phyloP scores from a whole-genome alignment of 2,797 vertebrate genomes.

The Xiphophorus birchmanni region DNA sequence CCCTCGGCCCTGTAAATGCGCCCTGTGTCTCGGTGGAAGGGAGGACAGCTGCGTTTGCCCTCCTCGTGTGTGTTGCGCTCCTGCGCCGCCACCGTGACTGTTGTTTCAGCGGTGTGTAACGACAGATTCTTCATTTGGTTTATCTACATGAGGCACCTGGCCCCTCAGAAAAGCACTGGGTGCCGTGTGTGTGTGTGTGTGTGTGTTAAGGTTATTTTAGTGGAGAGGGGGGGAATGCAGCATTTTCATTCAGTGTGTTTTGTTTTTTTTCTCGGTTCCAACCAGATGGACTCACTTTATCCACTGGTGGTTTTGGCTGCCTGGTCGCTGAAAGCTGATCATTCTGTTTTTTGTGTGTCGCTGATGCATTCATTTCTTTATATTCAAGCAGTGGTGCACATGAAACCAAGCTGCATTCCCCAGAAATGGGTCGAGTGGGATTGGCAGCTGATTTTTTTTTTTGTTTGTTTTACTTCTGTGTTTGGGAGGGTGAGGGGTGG shows the following conservation, averaged over 20 bases:
- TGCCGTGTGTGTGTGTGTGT: conserved; percentile 29
- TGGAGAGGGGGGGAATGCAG: conserved; percentile 33
- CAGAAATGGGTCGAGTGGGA: conserved; percentile 16
- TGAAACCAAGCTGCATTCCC: conserved; percentile 28
- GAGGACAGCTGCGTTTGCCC: conserved; percentile 77
- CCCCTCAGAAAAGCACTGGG: conserved; percentile 32
- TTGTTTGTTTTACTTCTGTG: not conserved
- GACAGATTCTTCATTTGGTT: conserved; percentile 65
- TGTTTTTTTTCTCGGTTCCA: conserved; percentile 2
- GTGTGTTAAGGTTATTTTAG: conserved; percentile 57
- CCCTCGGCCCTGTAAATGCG: conserved; percentile 62
- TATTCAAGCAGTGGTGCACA: conserved; percentile 46
- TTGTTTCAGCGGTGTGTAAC: conserved; percentile 71
- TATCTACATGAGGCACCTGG: conserved; percentile 72
- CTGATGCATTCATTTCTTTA: conserved; percentile 65
- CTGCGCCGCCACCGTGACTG: conserved; percentile 59
- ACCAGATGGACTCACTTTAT: conserved; percentile 75
- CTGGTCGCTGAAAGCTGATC: conserved; percentile 74
- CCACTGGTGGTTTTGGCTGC: conserved; percentile 71
- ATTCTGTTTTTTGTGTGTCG: conserved; percentile 64
- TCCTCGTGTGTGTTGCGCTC: conserved; percentile 50
- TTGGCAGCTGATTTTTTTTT: conserved; percentile 50
- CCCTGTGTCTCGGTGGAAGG: conserved; percentile 63
- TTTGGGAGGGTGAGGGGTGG: too few relatives aligned
- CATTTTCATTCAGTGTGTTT: conserved; percentile 64